phyloP scores from a whole-genome alignment of 2,113 vertebrate genomes.

The Herpetotheres cachinnans region DNA sequence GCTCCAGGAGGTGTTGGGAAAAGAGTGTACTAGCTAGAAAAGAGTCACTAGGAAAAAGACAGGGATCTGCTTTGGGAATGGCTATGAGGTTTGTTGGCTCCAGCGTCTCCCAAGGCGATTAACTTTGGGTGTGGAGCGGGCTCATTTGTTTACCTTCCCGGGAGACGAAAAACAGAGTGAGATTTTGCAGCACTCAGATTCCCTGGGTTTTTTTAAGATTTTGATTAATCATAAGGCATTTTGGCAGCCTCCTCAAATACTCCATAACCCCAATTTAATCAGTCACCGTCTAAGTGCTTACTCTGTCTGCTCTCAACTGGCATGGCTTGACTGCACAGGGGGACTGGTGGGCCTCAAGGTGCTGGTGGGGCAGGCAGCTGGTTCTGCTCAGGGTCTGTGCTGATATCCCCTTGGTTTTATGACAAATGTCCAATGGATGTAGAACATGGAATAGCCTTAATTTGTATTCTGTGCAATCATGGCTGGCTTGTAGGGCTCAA shows the following conservation, averaged over 20 bases:
- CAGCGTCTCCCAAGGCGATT: background rate
- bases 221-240: slow-evolving; percentile 64
- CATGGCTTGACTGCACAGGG: background rate
- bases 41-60: background rate
- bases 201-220: slow-evolving; percentile 44
- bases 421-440: background rate
- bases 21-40: background rate
- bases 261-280: slow-evolving; percentile 35
- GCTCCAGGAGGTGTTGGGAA: background rate
- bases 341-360: background rate
- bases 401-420: background rate
- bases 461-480: background rate
- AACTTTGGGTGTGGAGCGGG: background rate
- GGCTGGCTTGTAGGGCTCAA: background rate
- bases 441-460: background rate
- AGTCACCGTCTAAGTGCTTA: slow-evolving; percentile 17
- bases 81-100: background rate
- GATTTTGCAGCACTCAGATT: slow-evolving; percentile 53
- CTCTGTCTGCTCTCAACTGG: background rate
- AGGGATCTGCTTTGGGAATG: background rate
- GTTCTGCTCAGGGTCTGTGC: background rate
- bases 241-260: slow-evolving; percentile 37
- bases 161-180: slow-evolving; percentile 59
- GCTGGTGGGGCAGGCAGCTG: background rate
- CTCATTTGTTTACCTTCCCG: slow-evolving; percentile 40